Conservation (phyloP, 2,888 invertebrate species). For the Lithosia quadra region DNA sequence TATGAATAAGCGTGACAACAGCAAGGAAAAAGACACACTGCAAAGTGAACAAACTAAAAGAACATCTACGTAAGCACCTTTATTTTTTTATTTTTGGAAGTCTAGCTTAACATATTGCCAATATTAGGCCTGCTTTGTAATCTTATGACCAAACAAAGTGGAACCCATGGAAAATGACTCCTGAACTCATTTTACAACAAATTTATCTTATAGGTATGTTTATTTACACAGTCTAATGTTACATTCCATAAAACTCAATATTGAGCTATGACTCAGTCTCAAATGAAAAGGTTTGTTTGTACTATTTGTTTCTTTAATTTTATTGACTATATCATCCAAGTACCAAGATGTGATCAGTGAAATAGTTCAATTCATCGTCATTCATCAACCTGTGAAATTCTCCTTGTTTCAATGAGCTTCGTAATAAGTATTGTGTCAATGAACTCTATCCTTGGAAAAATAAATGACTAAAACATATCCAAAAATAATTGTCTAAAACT, state of each 20-base stretch:
- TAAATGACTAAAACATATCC: background rate
- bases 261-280: background rate
- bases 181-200: background rate
- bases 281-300: constrained; percentile 1
- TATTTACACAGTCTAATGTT: constrained; percentile 1
- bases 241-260: background rate
- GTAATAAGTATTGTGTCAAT: background rate
- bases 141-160: background rate
- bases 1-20: constrained; percentile 86
- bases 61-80: constrained; percentile 80
- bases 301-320: background rate
- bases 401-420: background rate
- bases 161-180: background rate
- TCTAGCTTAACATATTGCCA: constrained; percentile 5
- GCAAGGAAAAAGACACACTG: constrained; percentile 84
- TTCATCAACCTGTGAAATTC: background rate
- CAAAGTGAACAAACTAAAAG: constrained; percentile 83
- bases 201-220: background rate
- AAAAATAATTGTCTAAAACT: background rate
- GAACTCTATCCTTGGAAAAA: background rate
- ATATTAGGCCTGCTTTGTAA: background rate
- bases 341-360: background rate
- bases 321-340: background rate
- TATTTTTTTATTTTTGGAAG: constrained; percentile 20
- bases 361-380: background rate